Evolutionary conservation across 1,140 invertebrate genomes (phyloP).

Genomic region (Asobara japonica): DNA sequence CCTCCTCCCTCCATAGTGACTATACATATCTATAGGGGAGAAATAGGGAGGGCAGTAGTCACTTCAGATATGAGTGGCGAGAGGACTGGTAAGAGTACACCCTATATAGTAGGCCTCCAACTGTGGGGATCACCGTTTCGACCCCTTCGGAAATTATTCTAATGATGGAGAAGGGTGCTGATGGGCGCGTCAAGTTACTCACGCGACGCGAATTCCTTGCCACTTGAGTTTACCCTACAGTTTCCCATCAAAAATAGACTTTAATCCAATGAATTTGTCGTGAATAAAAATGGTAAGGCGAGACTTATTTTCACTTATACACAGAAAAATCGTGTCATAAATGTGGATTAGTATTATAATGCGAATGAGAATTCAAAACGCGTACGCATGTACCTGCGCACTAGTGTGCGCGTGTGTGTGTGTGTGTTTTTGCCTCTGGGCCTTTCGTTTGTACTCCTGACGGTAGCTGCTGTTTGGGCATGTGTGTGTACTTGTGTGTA

Average conservation of each 20-base stretch:
- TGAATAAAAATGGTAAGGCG: background rate
- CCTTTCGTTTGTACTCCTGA: too few relatives aligned
- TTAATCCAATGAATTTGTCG: constrained; percentile 12
- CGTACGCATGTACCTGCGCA: too few relatives aligned
- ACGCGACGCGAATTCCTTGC: constrained; percentile 19
- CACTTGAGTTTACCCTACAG: constrained; percentile 8
- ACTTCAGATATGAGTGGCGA: background rate
- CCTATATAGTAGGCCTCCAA: constrained; percentile 18
- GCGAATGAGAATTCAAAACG: too few relatives aligned
- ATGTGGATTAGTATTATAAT: too few relatives aligned
- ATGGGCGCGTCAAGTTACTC: background rate
- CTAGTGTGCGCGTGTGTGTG: too few relatives aligned
- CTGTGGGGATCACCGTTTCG: constrained; percentile 29
- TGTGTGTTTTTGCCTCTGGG: too few relatives aligned
- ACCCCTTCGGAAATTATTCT: constrained; percentile 44
- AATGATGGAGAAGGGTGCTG: constrained; percentile 33
- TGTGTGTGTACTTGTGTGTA: too few relatives aligned
- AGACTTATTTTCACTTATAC: too few relatives aligned
- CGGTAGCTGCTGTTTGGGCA: too few relatives aligned
- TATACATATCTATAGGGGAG: background rate
- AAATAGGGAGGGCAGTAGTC: background rate
- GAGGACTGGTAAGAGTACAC: background rate
- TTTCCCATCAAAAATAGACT: background rate
- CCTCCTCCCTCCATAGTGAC: background rate
- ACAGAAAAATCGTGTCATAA: too few relatives aligned